Conservation (phyloP, 2,113 vertebrate species). For the Anarrhichthys ocellatus region DNA sequence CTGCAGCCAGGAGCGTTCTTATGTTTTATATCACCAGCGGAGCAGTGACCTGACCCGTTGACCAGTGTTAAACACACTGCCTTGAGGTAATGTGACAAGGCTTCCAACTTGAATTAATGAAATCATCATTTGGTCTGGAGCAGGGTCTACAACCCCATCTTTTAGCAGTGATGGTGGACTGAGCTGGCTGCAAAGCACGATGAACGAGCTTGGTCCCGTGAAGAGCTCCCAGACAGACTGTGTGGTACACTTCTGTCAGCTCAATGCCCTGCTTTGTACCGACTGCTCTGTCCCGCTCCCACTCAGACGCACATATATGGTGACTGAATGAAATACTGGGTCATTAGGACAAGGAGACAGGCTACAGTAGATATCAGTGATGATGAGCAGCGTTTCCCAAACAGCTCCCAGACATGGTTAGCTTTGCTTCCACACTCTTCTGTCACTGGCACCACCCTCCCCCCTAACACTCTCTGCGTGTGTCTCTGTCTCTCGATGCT, state of each 20-base stretch:
- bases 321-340: neutral
- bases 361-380: neutral
- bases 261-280: slow-evolving; percentile 34
- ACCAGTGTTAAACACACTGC: neutral
- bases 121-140: neutral
- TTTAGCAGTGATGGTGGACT: neutral
- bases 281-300: slow-evolving; percentile 22
- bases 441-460: neutral
- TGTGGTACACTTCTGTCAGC: slow-evolving; percentile 46
- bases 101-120: neutral
- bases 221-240: slow-evolving; percentile 37
- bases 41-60: neutral
- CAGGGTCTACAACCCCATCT: neutral
- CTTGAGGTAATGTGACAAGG: neutral
- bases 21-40: neutral
- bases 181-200: neutral
- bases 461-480: neutral
- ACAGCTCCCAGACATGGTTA: neutral
- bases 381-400: slow-evolving; percentile 5
- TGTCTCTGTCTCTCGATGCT: neutral
- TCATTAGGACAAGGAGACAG: neutral
- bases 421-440: neutral
- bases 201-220: neutral
- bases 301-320: neutral
- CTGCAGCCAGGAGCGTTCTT: neutral